Percentiles rank a stretch among this genome's conserved stretches.
Conservation (phyloP, 1,140 invertebrate species). For the Drosophila chauvacae region DNA sequence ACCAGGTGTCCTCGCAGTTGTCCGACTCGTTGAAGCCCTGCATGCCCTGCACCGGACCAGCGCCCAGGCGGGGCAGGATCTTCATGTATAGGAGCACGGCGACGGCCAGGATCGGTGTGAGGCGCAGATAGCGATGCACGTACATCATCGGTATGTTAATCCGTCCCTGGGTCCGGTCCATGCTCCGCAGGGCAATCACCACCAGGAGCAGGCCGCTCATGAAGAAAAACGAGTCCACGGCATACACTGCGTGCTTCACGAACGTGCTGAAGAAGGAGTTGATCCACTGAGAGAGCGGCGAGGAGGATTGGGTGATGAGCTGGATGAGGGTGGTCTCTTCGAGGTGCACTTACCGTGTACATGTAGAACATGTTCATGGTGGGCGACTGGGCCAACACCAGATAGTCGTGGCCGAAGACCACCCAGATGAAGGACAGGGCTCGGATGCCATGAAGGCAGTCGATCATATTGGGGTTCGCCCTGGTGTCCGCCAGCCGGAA, state of each 20-base stretch:
- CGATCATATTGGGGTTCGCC: conserved; percentile 64
- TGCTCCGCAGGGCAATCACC: conserved; percentile 87
- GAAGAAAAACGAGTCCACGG: conserved; percentile 96
- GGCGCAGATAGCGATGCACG: conserved; percentile 74
- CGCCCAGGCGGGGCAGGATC: conserved; percentile 43
- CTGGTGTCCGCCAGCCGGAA: conserved; percentile 35
- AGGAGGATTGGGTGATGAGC: background rate
- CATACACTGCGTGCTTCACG: conserved; percentile 87
- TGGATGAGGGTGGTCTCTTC: too few relatives aligned
- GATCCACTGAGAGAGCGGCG: conserved; percentile 61
- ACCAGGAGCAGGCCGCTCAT: conserved; percentile 89
- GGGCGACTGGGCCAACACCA: conserved; percentile 54
- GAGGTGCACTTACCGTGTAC: conserved; percentile 13
- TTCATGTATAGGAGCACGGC: conserved; percentile 61
- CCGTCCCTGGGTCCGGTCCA: conserved; percentile 85
- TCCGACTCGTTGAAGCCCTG: conserved; percentile 61
- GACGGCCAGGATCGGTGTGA: conserved; percentile 61
- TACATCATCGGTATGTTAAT: conserved; percentile 74
- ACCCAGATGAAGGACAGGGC: conserved; percentile 88
- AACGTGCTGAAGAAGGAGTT: conserved; percentile 85
- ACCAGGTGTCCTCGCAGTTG: conserved; percentile 49
- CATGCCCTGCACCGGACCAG: conserved; percentile 38
- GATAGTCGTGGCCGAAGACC: conserved; percentile 86
- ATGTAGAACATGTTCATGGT: conserved; percentile 46
- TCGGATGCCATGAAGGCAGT: conserved; percentile 86